phyloP scores from a whole-genome alignment of 2,113 vertebrate species.

The Bos indicus region DNA sequence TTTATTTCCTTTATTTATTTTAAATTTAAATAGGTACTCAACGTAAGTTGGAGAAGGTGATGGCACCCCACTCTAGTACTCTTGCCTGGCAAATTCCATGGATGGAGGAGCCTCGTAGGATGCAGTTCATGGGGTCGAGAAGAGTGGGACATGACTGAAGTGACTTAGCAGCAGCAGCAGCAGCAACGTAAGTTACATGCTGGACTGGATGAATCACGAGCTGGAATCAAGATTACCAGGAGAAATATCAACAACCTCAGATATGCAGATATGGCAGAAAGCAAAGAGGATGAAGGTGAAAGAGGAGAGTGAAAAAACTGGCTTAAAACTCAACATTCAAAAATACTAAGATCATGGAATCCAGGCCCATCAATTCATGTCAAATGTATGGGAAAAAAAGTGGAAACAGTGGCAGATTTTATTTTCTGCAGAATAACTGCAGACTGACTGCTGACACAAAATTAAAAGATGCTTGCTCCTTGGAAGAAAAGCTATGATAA shows the following conservation, averaged over 20 bases:
- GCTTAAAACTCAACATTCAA: neutral
- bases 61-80: too few species aligned
- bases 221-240: neutral
- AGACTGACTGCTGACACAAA: neutral
- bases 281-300: neutral
- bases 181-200: neutral
- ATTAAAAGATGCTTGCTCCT: neutral
- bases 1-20: neutral
- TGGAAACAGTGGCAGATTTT: neutral
- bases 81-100: too few species aligned
- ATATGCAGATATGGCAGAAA: neutral
- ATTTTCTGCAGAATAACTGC: neutral
- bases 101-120: too few species aligned
- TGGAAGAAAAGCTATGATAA: neutral
- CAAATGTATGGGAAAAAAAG: neutral
- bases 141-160: too few species aligned
- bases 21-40: neutral
- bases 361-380: neutral
- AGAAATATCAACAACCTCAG: neutral
- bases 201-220: neutral
- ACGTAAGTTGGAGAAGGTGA: too few species aligned
- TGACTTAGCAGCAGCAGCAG: too few species aligned
- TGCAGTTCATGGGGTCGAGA: too few species aligned
- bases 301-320: neutral
- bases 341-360: neutral